Base-by-base conservation (phyloP, 1,140 invertebrate genomes). In the Vanessa tameamea region DNA sequence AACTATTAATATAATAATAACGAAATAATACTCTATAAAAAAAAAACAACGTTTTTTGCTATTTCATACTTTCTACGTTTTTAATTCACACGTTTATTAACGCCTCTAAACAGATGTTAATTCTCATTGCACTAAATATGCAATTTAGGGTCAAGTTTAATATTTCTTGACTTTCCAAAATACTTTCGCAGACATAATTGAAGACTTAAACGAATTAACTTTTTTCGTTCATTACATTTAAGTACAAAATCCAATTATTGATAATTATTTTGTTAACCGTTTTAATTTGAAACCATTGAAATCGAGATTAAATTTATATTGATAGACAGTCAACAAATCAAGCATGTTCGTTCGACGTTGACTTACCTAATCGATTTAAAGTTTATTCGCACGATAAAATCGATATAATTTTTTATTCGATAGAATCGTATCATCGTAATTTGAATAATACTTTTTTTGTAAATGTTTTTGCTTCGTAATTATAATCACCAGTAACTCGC, bases 91-190 rank as follows among this genome's bases (percentile, higher is more conserved):
- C 37, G 37, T 57, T 68, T 57, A 68, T 47, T 68, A 57, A 15
- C 47, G 16, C 9, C n/a, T 55, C 53, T 59, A 67, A 67, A 43
- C 50, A 67, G 43, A 15, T 53, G 51, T 69, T 59, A 69, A 59
- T 59, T 68, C 16, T 55, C 37, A 69, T 61, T 64, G 74, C 57
- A 73, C 71, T 59, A 73, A 77, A 77, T 77, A 43, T 53, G 63
- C 9, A 69, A 73, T 48, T 37, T 51, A 55, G 69, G 59, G 76
- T 78, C 69, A 69, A 70, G 73, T 72, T 64, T 64, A 64, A 31
- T 64, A 20, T 66, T 78, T 78, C 43, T 66, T 71, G 67, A 78
- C 77, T 75, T 78, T 78, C 77, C 74, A 73, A 75, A 78, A 75
- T n/a, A n/a, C 73, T 75, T 78, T 78, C 77, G 64, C 77, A 63